Evolutionary conservation across 2,888 invertebrate genomes (phyloP), one percentile per base, ranked within the genome.

Genomic region (Amphipyra tragopoginis): DNA sequence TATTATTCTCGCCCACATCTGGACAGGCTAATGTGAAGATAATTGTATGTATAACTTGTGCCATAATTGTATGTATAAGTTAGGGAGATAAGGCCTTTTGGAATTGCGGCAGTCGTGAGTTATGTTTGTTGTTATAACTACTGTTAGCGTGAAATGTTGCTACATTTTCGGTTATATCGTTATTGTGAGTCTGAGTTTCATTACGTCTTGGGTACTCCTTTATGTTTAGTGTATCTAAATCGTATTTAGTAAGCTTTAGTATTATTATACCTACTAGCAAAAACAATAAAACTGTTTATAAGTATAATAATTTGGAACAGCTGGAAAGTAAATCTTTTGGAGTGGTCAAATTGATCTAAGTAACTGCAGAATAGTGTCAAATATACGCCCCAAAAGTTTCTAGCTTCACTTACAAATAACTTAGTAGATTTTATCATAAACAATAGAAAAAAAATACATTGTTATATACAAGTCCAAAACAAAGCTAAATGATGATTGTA

Each of bases 1-100:
- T 85, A 88, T 84, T 80, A 83, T 82, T 80, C 83, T 75, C 77
- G 72, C 72, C 81, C 76, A 78, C 84, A 83, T 85, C 86, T 81
- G 84, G 80, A 80, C 79, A 84, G 85, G 58, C 66, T 75, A 78
- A 75, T 76, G 65, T 62, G 62, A 56, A 69, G 58, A 76, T 69
- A 79, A 79, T 79, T 72, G 70, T 72, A 69, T 76, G 65, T 72
- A 56, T 47, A 62, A 62, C 62, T 72, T 60, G 60, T 67, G 69
- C 61, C 45, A 60, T 79, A 79, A 72, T 76, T 68, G 70, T 66
- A 62, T 76, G 59, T 68, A 54, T 67, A 61, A 72, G 44, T 61
- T 67, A 53, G 13, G 39, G 36, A 59, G 62, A 67, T 72, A 71
- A 55, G 75, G 44, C 58, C 7, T 53, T 72, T 58, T 8, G 42